A percentile compares a stretch with the other conserved stretches of the same genome.
Evolutionary conservation across 2,888 invertebrate genomes (phyloP).

Genomic region (Drosophila subquinaria): DNA sequence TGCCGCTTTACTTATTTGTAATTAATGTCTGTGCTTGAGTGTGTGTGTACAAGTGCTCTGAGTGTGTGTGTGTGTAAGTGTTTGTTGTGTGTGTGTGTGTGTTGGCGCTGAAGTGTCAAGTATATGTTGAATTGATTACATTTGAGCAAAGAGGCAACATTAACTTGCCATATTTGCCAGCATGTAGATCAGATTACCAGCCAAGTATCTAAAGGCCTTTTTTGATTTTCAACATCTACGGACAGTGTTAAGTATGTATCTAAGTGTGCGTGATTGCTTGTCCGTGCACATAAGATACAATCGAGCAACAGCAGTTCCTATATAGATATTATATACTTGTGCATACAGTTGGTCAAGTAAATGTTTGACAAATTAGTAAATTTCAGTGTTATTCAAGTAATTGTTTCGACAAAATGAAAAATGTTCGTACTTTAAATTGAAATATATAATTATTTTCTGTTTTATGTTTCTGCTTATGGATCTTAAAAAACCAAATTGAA

Average conservation of each 20-base stretch:
- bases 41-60: background rate
- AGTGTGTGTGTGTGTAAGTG: constrained; percentile 8
- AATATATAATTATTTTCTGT: background rate
- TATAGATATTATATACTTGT: background rate
- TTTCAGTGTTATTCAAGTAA: background rate
- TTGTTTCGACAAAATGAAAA: no score
- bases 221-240: constrained; percentile 25
- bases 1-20: constrained; percentile 55
- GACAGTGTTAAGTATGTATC: constrained; percentile 11
- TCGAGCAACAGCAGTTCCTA: constrained; percentile 13
- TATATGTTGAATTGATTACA: constrained; percentile 69
- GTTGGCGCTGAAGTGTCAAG: constrained; percentile 64
- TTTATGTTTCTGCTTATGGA: background rate
- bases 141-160: constrained; percentile 63
- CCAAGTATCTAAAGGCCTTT: constrained; percentile 38
- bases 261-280: background rate
- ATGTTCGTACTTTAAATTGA: background rate
- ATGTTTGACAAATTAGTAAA: background rate
- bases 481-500: background rate
- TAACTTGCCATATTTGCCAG: constrained; percentile 67
- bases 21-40: constrained; percentile 47
- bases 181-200: constrained; percentile 63
- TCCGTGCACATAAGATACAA: background rate
- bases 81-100: constrained; percentile 36
- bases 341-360: background rate